phyloP scores from a whole-genome alignment of 2,888 invertebrate genomes.

The Geophilus truncorum region DNA sequence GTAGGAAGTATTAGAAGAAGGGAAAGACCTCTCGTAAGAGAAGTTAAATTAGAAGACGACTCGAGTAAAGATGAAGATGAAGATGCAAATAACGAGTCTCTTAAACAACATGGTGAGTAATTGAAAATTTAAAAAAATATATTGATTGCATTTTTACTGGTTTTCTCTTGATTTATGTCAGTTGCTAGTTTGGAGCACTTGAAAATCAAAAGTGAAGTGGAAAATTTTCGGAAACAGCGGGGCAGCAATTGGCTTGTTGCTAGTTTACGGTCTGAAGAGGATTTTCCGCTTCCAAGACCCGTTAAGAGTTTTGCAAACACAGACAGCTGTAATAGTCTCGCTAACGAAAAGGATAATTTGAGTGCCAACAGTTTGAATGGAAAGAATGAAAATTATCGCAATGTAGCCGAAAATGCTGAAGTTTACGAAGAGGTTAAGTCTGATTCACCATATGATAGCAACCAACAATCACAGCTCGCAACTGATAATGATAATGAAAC shows the following conservation, averaged over 20 bases:
- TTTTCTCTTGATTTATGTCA: neutral
- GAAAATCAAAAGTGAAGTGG: neutral
- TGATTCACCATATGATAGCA: too few species aligned
- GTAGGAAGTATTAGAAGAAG: neutral
- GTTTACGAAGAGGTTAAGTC: neutral
- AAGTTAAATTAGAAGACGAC: neutral
- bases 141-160: neutral
- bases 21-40: neutral
- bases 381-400: neutral
- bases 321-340: neutral
- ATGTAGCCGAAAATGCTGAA: neutral
- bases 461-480: too few species aligned
- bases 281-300: neutral
- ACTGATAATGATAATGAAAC: too few species aligned
- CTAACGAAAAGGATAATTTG: neutral
- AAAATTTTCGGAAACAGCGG: neutral
- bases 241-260: neutral
- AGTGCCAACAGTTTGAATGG: neutral
- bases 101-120: neutral
- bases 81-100: too few species aligned
- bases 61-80: neutral
- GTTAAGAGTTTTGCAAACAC: too few species aligned
- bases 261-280: neutral
- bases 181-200: neutral
- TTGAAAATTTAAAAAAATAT: neutral